Evolutionary conservation across 2,888 invertebrate genomes (phyloP).

Genomic region (Ornithoptera priamus): DNA sequence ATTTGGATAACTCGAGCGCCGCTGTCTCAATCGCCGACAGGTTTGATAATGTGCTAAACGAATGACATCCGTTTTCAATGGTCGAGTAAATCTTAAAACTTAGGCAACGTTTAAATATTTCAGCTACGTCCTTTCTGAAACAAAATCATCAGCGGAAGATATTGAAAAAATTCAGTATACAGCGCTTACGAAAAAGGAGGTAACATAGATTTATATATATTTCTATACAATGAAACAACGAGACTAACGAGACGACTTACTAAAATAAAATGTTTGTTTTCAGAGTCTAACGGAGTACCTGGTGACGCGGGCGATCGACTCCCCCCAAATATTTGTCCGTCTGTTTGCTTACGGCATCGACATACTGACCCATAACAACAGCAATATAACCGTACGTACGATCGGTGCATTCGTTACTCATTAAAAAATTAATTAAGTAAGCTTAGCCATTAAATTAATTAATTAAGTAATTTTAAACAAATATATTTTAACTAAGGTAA

Average conservation of each 20-base stretch:
- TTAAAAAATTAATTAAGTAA: too few relatives aligned
- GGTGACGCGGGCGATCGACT: conserved; percentile 61
- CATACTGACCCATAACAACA: conserved; percentile 36
- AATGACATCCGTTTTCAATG: too few relatives aligned
- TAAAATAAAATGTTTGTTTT: background rate
- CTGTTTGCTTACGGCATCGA: conserved; percentile 65
- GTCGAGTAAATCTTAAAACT: too few relatives aligned
- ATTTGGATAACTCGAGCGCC: conserved; percentile 44
- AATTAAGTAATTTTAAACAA: too few relatives aligned
- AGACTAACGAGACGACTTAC: background rate
- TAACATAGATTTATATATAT: conserved; percentile 29
- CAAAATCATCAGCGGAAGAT: conserved; percentile 41
- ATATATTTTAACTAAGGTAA: too few relatives aligned
- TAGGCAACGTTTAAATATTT: conserved; percentile 27
- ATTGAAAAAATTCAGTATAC: conserved; percentile 50
- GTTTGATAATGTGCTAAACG: conserved; percentile 40
- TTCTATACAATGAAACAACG: background rate
- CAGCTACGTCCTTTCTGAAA: conserved; percentile 62
- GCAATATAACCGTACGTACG: conserved; percentile 39
- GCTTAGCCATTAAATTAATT: too few relatives aligned
- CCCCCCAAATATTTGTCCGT: conserved; percentile 61
- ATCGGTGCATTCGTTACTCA: too few relatives aligned
- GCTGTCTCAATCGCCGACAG: conserved; percentile 53
- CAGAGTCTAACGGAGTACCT: conserved; percentile 63
- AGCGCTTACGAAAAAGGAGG: conserved; percentile 51